A percentile compares a stretch with the other conserved stretches of the same genome.
These are phyloP conservation scores for Tribolium castaneum DNA, from an alignment of 1,140 invertebrate species.

Conservation along the genomic window DNA sequence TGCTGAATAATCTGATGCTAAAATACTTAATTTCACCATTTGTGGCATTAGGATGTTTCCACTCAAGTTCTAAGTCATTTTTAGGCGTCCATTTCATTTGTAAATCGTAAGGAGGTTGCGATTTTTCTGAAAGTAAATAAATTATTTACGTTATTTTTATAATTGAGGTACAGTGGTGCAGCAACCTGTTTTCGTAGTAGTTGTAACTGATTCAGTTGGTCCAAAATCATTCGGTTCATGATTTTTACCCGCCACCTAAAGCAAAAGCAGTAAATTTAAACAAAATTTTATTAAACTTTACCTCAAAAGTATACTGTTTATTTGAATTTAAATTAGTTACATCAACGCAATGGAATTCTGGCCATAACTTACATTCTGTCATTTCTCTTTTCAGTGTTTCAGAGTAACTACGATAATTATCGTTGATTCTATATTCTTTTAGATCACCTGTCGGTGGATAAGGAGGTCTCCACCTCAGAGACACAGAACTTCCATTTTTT, in stretches of 20 bases:
- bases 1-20: background rate
- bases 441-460: background rate
- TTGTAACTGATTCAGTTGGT: background rate
- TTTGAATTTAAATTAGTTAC: background rate
- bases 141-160: background rate
- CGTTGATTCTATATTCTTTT: background rate
- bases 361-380: background rate
- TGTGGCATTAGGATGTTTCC: slow-evolving; percentile 43
- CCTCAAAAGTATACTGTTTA: background rate
- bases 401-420: too few species aligned
- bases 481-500: background rate
- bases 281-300: background rate
- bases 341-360: background rate
- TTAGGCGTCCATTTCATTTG: background rate
- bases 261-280: background rate
- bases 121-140: slow-evolving; percentile 12
- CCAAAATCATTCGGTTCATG: background rate
- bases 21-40: slow-evolving; percentile 35
- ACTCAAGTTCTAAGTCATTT: slow-evolving; percentile 28
- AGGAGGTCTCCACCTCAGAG: background rate
- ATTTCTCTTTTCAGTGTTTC: background rate
- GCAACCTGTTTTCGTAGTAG: background rate
- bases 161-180: too few species aligned
- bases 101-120: slow-evolving; percentile 27
- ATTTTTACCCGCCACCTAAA: background rate